Conservation (phyloP, 2,113 vertebrate species). For the Cyprinodon variegatus region DNA sequence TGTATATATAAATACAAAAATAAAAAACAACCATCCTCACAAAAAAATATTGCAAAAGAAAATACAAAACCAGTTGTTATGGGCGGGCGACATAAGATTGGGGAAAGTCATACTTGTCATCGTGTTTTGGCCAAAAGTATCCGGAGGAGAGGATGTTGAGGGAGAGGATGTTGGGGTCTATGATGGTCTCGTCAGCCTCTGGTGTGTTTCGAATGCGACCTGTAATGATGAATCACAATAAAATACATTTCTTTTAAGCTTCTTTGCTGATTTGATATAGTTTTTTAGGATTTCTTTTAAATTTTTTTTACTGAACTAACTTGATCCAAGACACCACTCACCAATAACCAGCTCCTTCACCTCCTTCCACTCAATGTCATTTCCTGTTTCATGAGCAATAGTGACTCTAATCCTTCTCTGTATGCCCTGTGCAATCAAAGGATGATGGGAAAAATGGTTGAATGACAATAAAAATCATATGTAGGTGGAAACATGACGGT, state of each 20-base stretch:
- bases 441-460: background rate
- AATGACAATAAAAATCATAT: background rate
- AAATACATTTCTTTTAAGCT: background rate
- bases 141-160: conserved; percentile 94
- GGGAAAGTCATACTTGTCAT: conserved; percentile 86
- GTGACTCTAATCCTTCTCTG: conserved; percentile 96
- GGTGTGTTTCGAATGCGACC: conserved; percentile 97
- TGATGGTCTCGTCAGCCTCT: conserved; percentile 94
- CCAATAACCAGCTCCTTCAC: conserved; percentile 97
- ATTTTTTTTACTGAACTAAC: background rate
- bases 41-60: background rate
- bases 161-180: conserved; percentile 97
- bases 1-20: background rate
- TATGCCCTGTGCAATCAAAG: conserved; percentile 85
- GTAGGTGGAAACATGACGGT: background rate
- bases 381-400: conserved; percentile 92
- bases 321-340: conserved; percentile 70
- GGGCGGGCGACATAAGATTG: no score
- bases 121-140: conserved; percentile 90
- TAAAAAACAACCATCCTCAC: background rate
- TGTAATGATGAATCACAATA: conserved; percentile 55
- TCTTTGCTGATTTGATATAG: background rate
- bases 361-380: conserved; percentile 94
- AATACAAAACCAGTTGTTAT: background rate
- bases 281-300: background rate